Evolutionary conservation across 2,113 vertebrate genomes (phyloP).

Genomic region (Mesembrinibis cayennensis): DNA sequence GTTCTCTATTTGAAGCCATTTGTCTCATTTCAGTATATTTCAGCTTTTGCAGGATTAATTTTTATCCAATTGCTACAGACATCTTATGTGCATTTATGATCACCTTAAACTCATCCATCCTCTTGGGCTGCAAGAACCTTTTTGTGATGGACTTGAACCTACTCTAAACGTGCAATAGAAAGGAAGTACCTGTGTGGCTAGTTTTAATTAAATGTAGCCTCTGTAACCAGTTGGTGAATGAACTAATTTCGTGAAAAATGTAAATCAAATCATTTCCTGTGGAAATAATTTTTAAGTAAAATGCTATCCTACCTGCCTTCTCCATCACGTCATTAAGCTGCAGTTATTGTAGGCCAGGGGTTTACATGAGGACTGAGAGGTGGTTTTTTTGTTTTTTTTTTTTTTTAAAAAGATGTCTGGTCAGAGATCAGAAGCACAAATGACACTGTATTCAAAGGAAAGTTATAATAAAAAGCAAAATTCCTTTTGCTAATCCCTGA

Average conservation of each 20-base stretch:
- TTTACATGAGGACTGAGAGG: slow-evolving; percentile 38
- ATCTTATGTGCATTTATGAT: slow-evolving; percentile 69
- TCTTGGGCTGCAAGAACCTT: slow-evolving; percentile 59
- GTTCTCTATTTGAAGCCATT: slow-evolving; percentile 32
- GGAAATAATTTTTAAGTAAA: slow-evolving; percentile 87
- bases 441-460: slow-evolving; percentile 62
- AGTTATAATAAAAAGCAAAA: slow-evolving; percentile 69
- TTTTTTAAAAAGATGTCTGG: slow-evolving; percentile 17
- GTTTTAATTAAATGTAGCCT: slow-evolving; percentile 75
- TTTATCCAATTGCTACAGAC: slow-evolving; percentile 63
- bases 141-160: slow-evolving; percentile 60
- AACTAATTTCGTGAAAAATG: slow-evolving; percentile 78
- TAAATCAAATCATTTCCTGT: slow-evolving; percentile 89
- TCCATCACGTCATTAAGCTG: slow-evolving; percentile 51
- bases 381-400: background rate
- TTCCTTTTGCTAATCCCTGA: slow-evolving; percentile 33
- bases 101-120: slow-evolving; percentile 56
- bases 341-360: slow-evolving; percentile 58
- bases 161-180: slow-evolving; percentile 79
- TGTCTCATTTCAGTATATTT: slow-evolving; percentile 50
- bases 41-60: slow-evolving; percentile 56
- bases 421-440: slow-evolving; percentile 62
- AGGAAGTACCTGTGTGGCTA: slow-evolving; percentile 73
- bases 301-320: slow-evolving; percentile 65
- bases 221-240: slow-evolving; percentile 71